phyloP scores from a whole-genome alignment of 2,113 vertebrate species.

The Passer montanus region DNA sequence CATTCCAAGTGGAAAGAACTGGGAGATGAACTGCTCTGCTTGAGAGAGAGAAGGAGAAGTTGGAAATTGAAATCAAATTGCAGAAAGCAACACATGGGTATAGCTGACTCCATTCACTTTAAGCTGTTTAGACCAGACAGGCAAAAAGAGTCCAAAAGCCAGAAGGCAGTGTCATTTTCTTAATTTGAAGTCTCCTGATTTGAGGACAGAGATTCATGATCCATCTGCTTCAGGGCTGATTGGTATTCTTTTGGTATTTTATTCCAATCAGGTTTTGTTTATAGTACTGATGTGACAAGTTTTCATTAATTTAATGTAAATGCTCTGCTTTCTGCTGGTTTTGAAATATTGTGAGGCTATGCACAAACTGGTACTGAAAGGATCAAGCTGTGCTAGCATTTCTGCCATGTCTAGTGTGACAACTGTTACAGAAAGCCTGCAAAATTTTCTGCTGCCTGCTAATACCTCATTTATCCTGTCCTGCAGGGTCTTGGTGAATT shows the following conservation, averaged over 20 bases:
- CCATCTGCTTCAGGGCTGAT: background rate
- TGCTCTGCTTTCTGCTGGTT: background rate
- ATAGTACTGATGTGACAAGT: background rate
- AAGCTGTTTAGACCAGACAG: background rate
- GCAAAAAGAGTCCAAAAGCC: background rate
- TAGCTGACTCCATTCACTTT: background rate
- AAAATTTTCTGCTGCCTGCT: background rate
- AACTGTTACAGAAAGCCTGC: background rate
- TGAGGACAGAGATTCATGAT: background rate
- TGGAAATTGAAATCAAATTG: background rate
- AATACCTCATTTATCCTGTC: background rate
- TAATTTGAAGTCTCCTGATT: background rate
- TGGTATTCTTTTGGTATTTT: background rate
- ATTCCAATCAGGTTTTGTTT: background rate
- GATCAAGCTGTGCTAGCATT: background rate
- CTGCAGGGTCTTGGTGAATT: slow-evolving; percentile 91
- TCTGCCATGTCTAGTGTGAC: background rate
- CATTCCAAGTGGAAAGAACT: background rate
- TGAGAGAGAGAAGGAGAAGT: background rate
- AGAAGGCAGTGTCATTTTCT: background rate
- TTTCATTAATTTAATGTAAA: background rate
- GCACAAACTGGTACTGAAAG: background rate
- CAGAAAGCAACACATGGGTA: background rate
- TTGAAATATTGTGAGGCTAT: background rate
- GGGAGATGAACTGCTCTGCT: background rate